A percentile compares a stretch with the other conserved stretches of the same genome.
Evolutionary conservation across 2,888 invertebrate genomes (phyloP).

Genomic region (Limnephilus lunatus): DNA sequence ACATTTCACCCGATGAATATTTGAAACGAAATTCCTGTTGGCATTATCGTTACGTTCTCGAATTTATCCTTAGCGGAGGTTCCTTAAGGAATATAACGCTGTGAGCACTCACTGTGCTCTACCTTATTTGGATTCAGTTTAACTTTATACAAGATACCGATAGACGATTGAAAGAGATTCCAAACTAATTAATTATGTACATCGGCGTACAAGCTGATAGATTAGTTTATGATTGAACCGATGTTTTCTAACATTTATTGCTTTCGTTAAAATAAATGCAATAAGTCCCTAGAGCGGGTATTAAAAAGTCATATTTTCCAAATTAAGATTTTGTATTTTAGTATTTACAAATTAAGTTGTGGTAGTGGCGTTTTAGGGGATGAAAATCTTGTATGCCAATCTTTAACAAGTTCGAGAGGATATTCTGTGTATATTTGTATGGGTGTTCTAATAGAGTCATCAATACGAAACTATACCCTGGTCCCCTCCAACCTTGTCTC

Average conservation of each 20-base stretch:
- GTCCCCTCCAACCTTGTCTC: not conserved
- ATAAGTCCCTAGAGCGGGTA: not conserved
- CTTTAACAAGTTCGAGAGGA: not conserved
- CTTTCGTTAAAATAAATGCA: not conserved
- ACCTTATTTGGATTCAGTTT: not conserved
- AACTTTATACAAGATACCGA: not conserved
- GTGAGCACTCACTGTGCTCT: not conserved
- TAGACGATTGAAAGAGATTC: not conserved
- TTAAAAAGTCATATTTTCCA: not conserved
- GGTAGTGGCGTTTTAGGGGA: not conserved
- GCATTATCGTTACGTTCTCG: slow-evolving; percentile 12
- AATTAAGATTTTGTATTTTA: not conserved
- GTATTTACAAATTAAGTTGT: not conserved
- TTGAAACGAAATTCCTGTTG: slow-evolving; percentile 37
- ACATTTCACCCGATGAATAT: slow-evolving; percentile 51
- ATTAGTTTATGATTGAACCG: not conserved
- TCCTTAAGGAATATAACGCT: not conserved
- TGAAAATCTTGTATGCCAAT: not conserved
- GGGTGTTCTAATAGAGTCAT: slow-evolving; percentile 15
- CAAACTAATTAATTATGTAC: not conserved
- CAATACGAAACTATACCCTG: slow-evolving; percentile 4
- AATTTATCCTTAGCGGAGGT: slow-evolving; percentile 10
- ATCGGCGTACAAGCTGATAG: not conserved
- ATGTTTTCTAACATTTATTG: not conserved
- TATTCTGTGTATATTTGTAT: not conserved